Evolutionary conservation across 1,140 invertebrate species (phyloP), one percentile per base, ranked within the genome.

Genomic region (Hormaphis cornu): DNA sequence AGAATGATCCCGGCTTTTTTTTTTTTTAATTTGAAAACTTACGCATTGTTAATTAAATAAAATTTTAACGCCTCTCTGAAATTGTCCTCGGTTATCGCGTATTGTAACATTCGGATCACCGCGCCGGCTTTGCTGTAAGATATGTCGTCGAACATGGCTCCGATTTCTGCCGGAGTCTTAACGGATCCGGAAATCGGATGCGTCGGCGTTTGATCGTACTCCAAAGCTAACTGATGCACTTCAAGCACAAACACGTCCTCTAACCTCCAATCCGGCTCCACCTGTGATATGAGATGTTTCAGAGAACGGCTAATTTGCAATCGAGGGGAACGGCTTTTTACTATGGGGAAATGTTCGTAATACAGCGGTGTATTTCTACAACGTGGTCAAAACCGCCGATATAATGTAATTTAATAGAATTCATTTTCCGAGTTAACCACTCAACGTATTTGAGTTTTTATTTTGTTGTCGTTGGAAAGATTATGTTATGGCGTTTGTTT

Each of bases 121-220:
- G 83, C 79, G 1, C 82, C 87, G 24, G 30, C 91, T 86, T 95
- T 95, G 37, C 81, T 84, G 75, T 97, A 97, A 0, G 92, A 95
- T 72, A 97, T 97, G 53, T 84, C 82, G 77, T 98, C 94, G 77
- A 97, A 97, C 69, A 97, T 92, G 77, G 95, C 89, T 71, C 86
- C 87, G 9, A 97, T 95, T 79, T 97, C 92, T 74, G 91, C 88
- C 0, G 93, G 91, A 79, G 95, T 86, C 1, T 83, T 81, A 1
- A 97, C 93, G 72, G 87, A 83, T 1, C 93, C 83, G 0, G 90
- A 93, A 72, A 97, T 91, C n/a, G 92, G 91, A 79, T 97, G 95
- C 1, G 92, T 58, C 6, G 53, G 50, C 0, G 4, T 56, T 48
- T 69, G 74, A 73, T 85, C 84, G 44, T 79, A 78, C 42, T 33